Base-by-base conservation (phyloP, 2,888 invertebrate species). In the Norana najaformis region DNA sequence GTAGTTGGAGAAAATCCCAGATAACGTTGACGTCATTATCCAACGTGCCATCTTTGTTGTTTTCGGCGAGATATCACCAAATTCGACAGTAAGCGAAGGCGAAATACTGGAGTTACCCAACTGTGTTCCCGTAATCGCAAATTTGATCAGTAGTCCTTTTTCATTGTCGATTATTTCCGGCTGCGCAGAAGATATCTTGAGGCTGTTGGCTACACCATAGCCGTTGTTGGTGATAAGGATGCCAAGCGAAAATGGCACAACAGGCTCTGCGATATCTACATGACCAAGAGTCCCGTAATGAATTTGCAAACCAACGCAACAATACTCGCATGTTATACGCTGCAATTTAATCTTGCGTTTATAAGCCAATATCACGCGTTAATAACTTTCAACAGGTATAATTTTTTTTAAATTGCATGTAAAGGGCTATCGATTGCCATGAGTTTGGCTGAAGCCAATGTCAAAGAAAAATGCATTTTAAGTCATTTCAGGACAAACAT, bases 171-270 rank as follows among this genome's bases (percentile, higher is more conserved):
- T n/a, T n/a, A n/a, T n/a, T n/a, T n/a, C n/a, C n/a, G n/a, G n/a
- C n/a, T n/a, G n/a, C n/a, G 93, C 92, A 18, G 93, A 93, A 18
- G 93, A 91, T 38, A 93, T 93, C 85, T 91, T 90, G 34, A 93
- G 69, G 30, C 91, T 91, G 23, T 91, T 91, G 8, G 93, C 93
- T 30, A 91, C 36, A 18, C 93, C 93, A 90, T 92, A 92, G 0
- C 93, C 93, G 18, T 89, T 83, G 90, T 93, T 93, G 53, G 89
- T 91, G 0, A 93, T 91, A 88, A 92, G 91, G 0, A 93, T 91
- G 34, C 92, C 93, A 30, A 93, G 91, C 39, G 90, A 91, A 89
- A 93, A 93, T 38, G 93, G 93, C 3, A 93, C 90, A 34, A 91
- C 89, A 41, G 92, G 92, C 90, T 93, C 93, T 30, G 90, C 89